Evolutionary conservation across 2,888 invertebrate genomes (phyloP).

Genomic region (Aporophyla lueneburgensis): DNA sequence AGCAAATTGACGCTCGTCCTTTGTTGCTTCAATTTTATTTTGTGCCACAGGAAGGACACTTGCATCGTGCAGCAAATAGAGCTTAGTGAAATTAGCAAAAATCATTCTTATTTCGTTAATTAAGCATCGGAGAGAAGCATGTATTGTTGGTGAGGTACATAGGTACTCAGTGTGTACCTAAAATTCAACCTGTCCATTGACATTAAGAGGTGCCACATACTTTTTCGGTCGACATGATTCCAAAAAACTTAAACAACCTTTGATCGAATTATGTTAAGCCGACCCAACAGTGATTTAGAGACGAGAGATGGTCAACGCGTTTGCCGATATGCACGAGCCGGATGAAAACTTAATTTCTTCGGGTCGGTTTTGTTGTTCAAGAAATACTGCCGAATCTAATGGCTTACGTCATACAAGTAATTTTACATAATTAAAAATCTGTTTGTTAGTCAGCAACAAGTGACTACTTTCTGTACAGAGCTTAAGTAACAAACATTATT

Average conservation of each 20-base stretch:
- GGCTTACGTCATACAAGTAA: background rate
- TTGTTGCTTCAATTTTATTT: no score
- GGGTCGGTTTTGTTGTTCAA: background rate
- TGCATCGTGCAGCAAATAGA: background rate
- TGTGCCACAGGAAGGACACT: background rate
- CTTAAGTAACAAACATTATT: background rate
- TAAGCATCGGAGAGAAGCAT: background rate
- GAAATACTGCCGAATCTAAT: background rate
- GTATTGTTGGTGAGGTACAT: background rate
- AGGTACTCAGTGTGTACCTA: background rate
- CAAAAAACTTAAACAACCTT: no score
- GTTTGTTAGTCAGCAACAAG: slow-evolving; percentile 2
- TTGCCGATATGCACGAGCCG: background rate
- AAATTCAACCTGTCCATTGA: background rate
- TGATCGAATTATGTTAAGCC: no score
- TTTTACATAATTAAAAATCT: background rate
- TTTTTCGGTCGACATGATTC: background rate
- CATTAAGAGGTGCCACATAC: background rate
- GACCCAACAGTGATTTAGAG: no score
- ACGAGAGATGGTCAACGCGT: background rate
- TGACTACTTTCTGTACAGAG: background rate
- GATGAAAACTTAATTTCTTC: background rate
- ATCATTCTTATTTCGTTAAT: background rate
- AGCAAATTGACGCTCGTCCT: no score
- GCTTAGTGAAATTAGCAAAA: background rate